Evolutionary conservation across 2,888 invertebrate species (phyloP), one percentile per base, ranked within the genome.

Genomic region (Xestia sexstrigata): DNA sequence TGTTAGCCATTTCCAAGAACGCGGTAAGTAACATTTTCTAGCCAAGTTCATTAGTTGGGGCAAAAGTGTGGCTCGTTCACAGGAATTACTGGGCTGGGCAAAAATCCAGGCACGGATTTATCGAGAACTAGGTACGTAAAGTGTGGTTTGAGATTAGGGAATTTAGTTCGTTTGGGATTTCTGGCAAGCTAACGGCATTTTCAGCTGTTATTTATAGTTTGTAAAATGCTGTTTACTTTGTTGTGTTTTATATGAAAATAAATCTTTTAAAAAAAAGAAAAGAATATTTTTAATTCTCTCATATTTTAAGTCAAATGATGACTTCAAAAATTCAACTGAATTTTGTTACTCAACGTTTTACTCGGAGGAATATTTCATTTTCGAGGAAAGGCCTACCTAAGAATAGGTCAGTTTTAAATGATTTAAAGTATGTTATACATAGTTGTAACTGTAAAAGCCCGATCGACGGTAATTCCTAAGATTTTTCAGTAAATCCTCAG

Each of bases 71-170:
- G 85, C 35, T 74, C 63, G 70, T 76, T 78, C 45, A 39, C 65
- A 65, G 68, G 80, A 88, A 82, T 79, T 88, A 88, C 77, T 78
- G 68, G 63, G 30, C 62, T 82, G 67, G 85, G 82, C 89, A 83
- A 70, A 82, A 87, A 85, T 88, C 83, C 82, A 87, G 83, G 67
- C 82, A 83, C 11, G 49, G 60, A 87, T 88, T 87, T 88, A 88
- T 83, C 45, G 83, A 66, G 69, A 73, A 71, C 13, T 75, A 9
- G 26, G 11, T 6, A 70, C 63, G 70, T 87, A 81, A 87, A 77
- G 58, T 77, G 74, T 42, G 20, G 78, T 70, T 65, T 67, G 2
- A 78, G 76, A 80, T 86, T 86, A 84, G 84, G 70, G 66, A 62
- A 82, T 76, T 83, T 83, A 81, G 79, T 76, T 82, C 13, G 17